Conservation (phyloP, 2,113 vertebrate genomes). For the Psephotus haematonotus region DNA sequence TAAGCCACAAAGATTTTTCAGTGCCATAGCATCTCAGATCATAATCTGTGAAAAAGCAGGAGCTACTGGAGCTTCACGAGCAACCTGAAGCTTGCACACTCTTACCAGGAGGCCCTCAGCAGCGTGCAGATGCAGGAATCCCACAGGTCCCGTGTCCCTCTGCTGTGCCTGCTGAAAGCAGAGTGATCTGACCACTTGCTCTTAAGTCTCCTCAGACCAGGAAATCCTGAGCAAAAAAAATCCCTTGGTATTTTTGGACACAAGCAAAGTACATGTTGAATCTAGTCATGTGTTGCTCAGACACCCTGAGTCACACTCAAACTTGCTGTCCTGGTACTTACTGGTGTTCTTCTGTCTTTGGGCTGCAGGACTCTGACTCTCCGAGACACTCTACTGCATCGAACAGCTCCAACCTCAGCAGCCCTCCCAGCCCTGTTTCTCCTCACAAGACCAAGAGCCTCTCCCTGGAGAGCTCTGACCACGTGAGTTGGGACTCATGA, state of each 20-base stretch:
- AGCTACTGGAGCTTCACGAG: neutral
- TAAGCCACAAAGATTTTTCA: neutral
- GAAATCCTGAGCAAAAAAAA: neutral
- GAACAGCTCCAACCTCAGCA: slow-evolving; percentile 99
- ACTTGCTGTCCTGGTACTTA: neutral
- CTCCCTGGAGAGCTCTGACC: slow-evolving; percentile 95
- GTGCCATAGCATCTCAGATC: neutral
- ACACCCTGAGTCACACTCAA: neutral
- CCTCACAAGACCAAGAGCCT: slow-evolving; percentile 97
- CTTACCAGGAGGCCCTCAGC: neutral
- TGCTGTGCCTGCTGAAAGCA: neutral
- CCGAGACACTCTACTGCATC: slow-evolving; percentile 96
- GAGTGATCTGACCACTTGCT: neutral
- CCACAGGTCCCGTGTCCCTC: neutral
- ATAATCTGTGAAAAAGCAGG: neutral
- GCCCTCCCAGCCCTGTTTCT: slow-evolving; percentile 93
- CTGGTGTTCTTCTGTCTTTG: slow-evolving; percentile 1
- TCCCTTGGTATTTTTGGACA: neutral
- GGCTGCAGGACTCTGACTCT: slow-evolving; percentile 93
- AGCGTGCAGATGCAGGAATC: neutral
- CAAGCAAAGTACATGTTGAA: fast-evolving
- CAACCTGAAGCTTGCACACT: neutral
- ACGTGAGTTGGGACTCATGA: slow-evolving; percentile 96
- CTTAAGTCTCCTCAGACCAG: neutral
- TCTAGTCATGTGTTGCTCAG: neutral